A percentile compares a stretch with the other conserved stretches of the same genome.
Evolutionary conservation across 2,888 invertebrate genomes (phyloP).

Genomic region (Eristalis arbustorum): DNA sequence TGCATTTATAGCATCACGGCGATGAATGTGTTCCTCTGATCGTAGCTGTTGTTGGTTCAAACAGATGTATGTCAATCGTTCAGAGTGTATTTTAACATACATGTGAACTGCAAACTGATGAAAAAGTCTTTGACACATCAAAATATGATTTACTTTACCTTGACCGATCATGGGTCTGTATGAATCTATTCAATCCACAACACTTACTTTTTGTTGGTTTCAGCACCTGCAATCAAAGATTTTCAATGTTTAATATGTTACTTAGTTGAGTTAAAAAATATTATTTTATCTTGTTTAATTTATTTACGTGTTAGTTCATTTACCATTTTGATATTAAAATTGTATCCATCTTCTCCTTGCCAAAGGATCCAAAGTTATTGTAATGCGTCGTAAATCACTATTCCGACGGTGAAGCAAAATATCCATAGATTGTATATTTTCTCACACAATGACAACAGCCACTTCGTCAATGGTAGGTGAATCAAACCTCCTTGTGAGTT

Average conservation of each 20-base stretch:
- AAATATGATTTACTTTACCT: background rate
- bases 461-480: conserved; percentile 72
- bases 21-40: too few species aligned
- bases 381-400: background rate
- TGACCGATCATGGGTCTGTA: background rate
- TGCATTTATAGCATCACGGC: too few species aligned
- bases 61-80: too few species aligned
- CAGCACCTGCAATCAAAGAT: conserved; percentile 1
- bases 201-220: conserved; percentile 15
- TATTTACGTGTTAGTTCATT: too few species aligned
- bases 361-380: too few species aligned
- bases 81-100: background rate
- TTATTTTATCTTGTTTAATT: too few species aligned
- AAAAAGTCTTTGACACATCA: background rate
- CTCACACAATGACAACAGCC: conserved; percentile 72
- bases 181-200: conserved; percentile 2
- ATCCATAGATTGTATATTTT: conserved; percentile 71
- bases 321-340: too few species aligned
- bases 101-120: conserved; percentile 12
- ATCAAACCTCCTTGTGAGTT: conserved; percentile 52
- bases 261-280: too few species aligned
- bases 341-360: too few species aligned
- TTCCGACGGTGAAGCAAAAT: conserved; percentile 72
- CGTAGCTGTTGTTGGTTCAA: too few species aligned
- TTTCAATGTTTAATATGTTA: background rate